phyloP scores from a whole-genome alignment of 2,113 vertebrate genomes.

The Arenaria interpres region DNA sequence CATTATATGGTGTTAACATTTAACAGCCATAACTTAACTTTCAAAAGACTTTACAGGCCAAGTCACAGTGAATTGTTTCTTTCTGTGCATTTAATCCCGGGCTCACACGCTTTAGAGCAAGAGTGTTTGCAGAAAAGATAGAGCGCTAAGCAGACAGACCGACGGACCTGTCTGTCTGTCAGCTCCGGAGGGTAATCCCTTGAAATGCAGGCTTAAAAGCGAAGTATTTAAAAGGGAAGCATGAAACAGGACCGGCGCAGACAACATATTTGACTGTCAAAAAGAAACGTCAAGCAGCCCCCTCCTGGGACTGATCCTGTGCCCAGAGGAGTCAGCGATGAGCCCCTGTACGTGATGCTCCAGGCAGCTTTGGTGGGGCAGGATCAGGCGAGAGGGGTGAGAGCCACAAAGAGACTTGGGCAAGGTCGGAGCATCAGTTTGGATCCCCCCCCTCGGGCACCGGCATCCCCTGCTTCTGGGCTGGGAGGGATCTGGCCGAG shows the following conservation, averaged over 20 bases:
- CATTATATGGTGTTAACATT: conserved; percentile 41
- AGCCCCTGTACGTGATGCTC: not conserved
- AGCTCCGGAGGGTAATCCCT: not conserved
- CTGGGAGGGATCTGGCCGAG: not conserved
- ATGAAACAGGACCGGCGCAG: not conserved
- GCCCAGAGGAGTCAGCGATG: not conserved
- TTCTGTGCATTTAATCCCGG: conserved; percentile 12
- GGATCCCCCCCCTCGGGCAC: not conserved
- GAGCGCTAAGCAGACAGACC: not conserved
- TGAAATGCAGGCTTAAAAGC: not conserved
- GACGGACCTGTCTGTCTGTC: conserved; percentile 3
- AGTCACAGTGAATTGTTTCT: conserved; percentile 30
- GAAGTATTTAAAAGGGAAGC: not conserved
- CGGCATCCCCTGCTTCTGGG: too few relatives aligned
- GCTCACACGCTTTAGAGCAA: not conserved
- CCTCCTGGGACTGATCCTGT: not conserved
- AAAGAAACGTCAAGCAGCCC: not conserved
- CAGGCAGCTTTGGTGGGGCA: not conserved
- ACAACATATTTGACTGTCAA: not conserved
- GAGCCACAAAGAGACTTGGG: not conserved
- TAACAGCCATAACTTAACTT: conserved; percentile 48
- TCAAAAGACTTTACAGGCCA: conserved; percentile 18
- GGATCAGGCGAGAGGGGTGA: not conserved
- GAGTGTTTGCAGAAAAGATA: not conserved
- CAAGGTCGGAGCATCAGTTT: not conserved